Evolutionary conservation across 2,888 invertebrate genomes (phyloP), one percentile per base, ranked within the genome.

Genomic region (Philopedon plagiatum): DNA sequence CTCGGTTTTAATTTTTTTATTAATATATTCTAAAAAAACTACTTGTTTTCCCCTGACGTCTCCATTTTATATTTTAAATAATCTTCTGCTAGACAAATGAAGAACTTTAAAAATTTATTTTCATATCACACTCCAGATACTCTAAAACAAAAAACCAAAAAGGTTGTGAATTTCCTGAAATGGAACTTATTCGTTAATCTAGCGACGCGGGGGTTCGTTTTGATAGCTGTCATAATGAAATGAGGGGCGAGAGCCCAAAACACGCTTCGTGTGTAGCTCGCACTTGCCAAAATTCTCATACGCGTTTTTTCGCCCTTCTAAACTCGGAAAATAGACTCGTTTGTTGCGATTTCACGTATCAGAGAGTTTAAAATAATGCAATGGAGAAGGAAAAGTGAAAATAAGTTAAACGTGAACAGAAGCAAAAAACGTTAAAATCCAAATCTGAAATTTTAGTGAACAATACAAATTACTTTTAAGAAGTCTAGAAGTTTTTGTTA

Each of bases 201-300:
- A 13, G 39, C 23, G 26, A 58, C 9, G 39, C 29, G 18, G 51
- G 51, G 39, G 58, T 41, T 58, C 58, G 41, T 58, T 39, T 15
- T 15, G 37, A 39, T 39, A 58, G 39, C 41, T 41, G 58, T 58
- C 58, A 58, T 58, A 58, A 58, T n/a, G 21, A 15, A 26, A 58
- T 26, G 26, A 37, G 13, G 23, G 23, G 37, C 15, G 26, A 11
- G 39, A 39, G 1, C n/a, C 39, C 7, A 7, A 15, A 39, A 58
- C 58, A 26, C 39, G 26, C 39, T 23, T 15, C 26, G 29, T 54
- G 29, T 29, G 49, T 49, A 54, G 1, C 26, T 29, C 51, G 60
- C 68, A 68, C 61, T 68, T 68, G 68, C 68, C 61, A 26, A 15
- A 68, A 60, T 68, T 68, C 68, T 61, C 68, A 68, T 60, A 68